Evolutionary conservation across 2,888 invertebrate species (phyloP).

Genomic region (Heteromyza rotundicornis): DNA sequence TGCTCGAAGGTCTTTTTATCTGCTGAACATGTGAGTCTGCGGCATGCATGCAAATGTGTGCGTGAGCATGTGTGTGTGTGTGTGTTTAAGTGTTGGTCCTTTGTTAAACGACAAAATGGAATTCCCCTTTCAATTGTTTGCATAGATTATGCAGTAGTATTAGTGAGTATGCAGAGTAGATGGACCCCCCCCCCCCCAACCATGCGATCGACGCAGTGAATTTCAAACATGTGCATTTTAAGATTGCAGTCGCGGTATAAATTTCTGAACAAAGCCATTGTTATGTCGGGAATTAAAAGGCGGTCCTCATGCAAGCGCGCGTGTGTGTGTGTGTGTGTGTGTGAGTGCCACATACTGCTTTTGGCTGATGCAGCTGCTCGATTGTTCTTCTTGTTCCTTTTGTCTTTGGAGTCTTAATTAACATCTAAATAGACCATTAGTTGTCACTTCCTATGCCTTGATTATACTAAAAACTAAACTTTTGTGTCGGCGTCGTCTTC

Average conservation of each 20-base stretch:
- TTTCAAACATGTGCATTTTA: constrained; percentile 14
- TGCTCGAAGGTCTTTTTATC: constrained; percentile 25
- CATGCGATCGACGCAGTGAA: constrained; percentile 9
- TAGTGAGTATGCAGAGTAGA: constrained; percentile 31
- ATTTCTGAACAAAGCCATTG: constrained; percentile 17
- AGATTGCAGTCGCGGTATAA: constrained; percentile 16
- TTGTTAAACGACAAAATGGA: constrained; percentile 37
- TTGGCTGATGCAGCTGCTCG: neutral
- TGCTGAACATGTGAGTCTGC: constrained; percentile 8
- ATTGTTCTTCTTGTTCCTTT: constrained; percentile 2
- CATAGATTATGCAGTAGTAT: constrained; percentile 55
- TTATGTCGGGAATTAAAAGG: constrained; percentile 9
- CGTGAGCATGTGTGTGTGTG: constrained; percentile 28
- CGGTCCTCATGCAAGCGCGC: too few relatives aligned
- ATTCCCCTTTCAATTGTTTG: constrained; percentile 56
- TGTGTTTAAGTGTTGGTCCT: constrained; percentile 25
- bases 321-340: too few relatives aligned
- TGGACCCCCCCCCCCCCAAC: neutral
- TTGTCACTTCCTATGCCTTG: constrained; percentile 14
- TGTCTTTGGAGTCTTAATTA: constrained; percentile 24
- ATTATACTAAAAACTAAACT: constrained; percentile 10
- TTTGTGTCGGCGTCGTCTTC: too few relatives aligned
- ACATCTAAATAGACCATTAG: constrained; percentile 27
- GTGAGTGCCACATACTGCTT: too few relatives aligned
- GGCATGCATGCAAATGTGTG: constrained; percentile 17